Base-by-base conservation (phyloP, 2,888 invertebrate species). In the Melinaea marsaeus region DNA sequence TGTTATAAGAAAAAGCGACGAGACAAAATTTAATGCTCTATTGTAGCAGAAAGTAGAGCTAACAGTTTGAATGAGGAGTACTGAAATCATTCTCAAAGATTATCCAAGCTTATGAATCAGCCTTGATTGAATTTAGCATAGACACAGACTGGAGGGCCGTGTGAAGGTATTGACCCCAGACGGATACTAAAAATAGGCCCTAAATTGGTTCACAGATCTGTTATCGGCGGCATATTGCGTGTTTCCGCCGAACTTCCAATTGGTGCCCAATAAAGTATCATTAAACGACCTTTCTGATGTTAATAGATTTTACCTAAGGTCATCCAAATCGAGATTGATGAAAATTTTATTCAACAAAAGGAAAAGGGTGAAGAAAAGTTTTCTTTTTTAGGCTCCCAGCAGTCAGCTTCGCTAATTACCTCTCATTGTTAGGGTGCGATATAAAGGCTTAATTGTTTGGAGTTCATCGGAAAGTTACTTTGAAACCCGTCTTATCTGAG, bases 1-100 rank as follows among this genome's bases (percentile, higher is more conserved):
- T 51, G 68, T 67, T 72, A 77, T 80, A 68, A 60, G 76, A 66
- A 74, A 63, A 69, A 68, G 69, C 78, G 78, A 74, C 78, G 83
- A 84, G 84, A 86, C 86, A 87, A 87, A 88, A 88, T 86, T 86
- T 88, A 84, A 88, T 84, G 82, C 80, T 80, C 88, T 85, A 88
- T 90, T 88, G 88, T 89, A 83, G 82, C 79, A 79, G 80, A 84
- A 78, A 86, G 88, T 88, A 88, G 77, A 81, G 77, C 75, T 88
- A 88, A 89, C 88, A 82, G 42, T 86, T 79, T 80, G 83, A 86
- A 87, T 85, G 80, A 85, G 83, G 80, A 85, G 84, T 87, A 88
- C 87, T 88, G 88, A 85, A 86, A 88, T 83, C 80, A 85, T 77
- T 83, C 80, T 82, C 84, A 83, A 81, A 83, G 81, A 74, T 67